These are phyloP conservation scores for Dinocampus coccinellae DNA, from an alignment of 2,888 invertebrate species.

Conservation along the genomic window DNA sequence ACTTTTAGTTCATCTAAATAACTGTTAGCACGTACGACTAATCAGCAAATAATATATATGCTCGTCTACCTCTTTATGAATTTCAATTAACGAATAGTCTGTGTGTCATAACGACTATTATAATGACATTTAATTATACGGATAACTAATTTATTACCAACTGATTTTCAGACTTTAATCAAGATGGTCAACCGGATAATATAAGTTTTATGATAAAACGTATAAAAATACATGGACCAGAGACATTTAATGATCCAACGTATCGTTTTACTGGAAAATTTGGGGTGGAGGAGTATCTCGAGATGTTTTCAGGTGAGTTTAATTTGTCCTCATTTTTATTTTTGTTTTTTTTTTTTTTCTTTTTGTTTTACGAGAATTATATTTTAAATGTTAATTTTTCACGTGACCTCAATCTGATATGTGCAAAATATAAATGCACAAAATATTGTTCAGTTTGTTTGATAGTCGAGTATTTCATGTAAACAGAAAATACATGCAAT, in stretches of 20 bases:
- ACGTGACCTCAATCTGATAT: no score
- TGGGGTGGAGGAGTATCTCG: constrained; percentile 97
- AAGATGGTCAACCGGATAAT: constrained; percentile 89
- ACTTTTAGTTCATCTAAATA: not conserved
- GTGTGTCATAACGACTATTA: not conserved
- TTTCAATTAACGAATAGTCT: constrained; percentile 10
- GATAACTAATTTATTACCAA: not conserved
- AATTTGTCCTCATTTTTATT: no score
- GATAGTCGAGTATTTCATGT: not conserved
- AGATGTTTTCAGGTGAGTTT: constrained; percentile 87
- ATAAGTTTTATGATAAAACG: constrained; percentile 95
- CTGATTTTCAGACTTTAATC: constrained; percentile 84
- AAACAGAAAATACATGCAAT: not conserved
- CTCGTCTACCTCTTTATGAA: constrained; percentile 2
- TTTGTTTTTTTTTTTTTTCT: no score
- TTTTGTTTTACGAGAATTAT: no score
- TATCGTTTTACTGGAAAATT: constrained; percentile 94
- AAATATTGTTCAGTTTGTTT: not conserved
- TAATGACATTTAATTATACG: not conserved
- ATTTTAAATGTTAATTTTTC: no score
- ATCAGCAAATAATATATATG: constrained; percentile 21
- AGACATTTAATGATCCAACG: constrained; percentile 83
- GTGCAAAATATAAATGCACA: not conserved
- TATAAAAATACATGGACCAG: constrained; percentile 89
- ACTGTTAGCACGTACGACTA: constrained; percentile 22